These are phyloP conservation scores for Oncorhynchus kisutch DNA, from an alignment of 2,113 vertebrate species.

Conservation along the genomic window DNA sequence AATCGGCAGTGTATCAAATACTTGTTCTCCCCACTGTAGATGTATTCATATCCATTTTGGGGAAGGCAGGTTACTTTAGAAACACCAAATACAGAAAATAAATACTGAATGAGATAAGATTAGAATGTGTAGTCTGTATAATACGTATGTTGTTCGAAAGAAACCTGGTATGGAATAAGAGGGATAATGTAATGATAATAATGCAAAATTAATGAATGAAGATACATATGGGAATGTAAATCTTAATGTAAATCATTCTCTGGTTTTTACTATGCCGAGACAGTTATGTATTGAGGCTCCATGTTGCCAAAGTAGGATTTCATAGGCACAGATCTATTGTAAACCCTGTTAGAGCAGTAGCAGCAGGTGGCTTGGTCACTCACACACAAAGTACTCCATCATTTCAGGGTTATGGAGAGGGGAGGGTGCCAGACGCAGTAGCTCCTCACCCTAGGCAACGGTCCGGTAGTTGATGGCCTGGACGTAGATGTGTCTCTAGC, in stretches of 20 bases:
- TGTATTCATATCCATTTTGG: conserved; percentile 43
- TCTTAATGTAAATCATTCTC: too few relatives aligned
- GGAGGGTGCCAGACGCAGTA: conserved; percentile 86
- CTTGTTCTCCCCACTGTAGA: too few relatives aligned
- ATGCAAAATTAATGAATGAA: background rate
- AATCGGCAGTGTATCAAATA: too few relatives aligned
- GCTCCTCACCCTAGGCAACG: conserved; percentile 85
- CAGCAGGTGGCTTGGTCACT: conserved; percentile 46
- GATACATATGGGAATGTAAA: background rate
- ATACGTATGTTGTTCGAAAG: background rate
- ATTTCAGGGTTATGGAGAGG: conserved; percentile 85
- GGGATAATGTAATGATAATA: conserved; percentile 2
- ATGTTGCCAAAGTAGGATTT: too few relatives aligned
- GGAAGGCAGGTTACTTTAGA: conserved; percentile 16
- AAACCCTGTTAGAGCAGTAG: background rate
- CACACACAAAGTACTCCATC: conserved; percentile 90
- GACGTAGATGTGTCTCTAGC: conserved; percentile 84
- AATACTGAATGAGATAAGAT: background rate
- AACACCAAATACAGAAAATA: conserved; percentile 15
- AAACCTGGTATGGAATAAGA: background rate
- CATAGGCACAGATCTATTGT: too few relatives aligned
- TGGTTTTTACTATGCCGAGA: too few relatives aligned
- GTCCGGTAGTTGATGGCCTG: conserved; percentile 95
- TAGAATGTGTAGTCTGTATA: background rate
- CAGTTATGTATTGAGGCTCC: too few relatives aligned